These are phyloP conservation scores for Egretta garzetta DNA, from an alignment of 2,113 vertebrate species.

Conservation along the genomic window DNA sequence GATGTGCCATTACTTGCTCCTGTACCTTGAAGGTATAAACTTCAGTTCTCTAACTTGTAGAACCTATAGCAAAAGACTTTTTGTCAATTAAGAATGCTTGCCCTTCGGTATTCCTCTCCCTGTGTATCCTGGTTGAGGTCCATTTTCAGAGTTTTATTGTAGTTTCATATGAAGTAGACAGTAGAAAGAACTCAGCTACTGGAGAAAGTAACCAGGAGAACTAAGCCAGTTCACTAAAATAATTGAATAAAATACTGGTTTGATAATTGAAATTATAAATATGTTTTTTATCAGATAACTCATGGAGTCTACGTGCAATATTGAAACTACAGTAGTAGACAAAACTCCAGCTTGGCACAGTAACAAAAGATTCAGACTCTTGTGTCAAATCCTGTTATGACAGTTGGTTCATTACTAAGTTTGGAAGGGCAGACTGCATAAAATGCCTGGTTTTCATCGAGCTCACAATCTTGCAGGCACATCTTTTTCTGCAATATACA, in stretches of 20 bases:
- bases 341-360: neutral
- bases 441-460: neutral
- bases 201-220: neutral
- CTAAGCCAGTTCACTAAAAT: neutral
- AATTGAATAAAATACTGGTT: neutral
- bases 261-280: neutral
- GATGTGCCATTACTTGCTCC: rapidly evolving
- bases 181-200: neutral
- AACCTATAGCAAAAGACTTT: neutral
- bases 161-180: neutral
- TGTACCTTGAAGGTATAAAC: neutral
- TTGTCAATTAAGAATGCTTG: neutral
- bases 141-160: neutral
- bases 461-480: neutral
- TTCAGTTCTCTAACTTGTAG: neutral
- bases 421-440: neutral
- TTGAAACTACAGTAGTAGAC: neutral
- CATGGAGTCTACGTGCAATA: neutral
- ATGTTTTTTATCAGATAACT: neutral
- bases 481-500: neutral
- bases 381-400: conserved; percentile 36
- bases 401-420: conserved; percentile 28
- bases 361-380: conserved; percentile 45
- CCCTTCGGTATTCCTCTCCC: neutral
- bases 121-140: neutral